These are phyloP conservation scores for Therioaphis trifolii DNA, from an alignment of 2,888 invertebrate genomes.

Conservation along the genomic window DNA sequence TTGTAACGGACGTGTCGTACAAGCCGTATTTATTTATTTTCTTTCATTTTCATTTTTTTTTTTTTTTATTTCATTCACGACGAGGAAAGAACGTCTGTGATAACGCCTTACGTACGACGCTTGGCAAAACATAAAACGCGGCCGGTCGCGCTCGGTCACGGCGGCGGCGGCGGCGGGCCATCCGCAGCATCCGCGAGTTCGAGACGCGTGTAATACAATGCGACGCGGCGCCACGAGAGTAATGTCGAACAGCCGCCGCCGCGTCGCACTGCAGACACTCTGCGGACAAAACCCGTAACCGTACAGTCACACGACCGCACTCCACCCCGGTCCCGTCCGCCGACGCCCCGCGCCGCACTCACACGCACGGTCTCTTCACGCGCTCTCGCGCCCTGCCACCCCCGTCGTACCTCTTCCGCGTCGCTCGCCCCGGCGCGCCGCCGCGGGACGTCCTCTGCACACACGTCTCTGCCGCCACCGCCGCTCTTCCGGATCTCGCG, in stretches of 20 bases:
- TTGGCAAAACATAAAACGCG: too few species aligned
- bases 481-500: not conserved
- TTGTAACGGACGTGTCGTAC: too few species aligned
- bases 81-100: too few species aligned
- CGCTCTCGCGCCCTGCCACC: too few species aligned
- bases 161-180: constrained; percentile 1
- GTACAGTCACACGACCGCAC: not conserved
- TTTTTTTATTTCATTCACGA: too few species aligned
- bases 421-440: too few species aligned
- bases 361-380: not conserved
- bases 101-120: too few species aligned
- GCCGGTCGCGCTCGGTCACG: not conserved
- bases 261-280: constrained; percentile 55
- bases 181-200: not conserved
- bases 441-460: too few species aligned
- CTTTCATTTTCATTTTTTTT: too few species aligned
- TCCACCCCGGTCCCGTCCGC: not conserved
- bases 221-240: constrained; percentile 3
- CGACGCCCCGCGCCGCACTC: not conserved
- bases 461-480: not conserved
- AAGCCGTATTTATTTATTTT: too few species aligned
- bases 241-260: constrained; percentile 12
- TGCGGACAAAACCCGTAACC: constrained; percentile 49
- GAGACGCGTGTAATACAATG: not conserved
- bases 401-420: not conserved